These are phyloP conservation scores for Scaptomyza pallida DNA, from an alignment of 1,140 invertebrate genomes.

Conservation along the genomic window DNA sequence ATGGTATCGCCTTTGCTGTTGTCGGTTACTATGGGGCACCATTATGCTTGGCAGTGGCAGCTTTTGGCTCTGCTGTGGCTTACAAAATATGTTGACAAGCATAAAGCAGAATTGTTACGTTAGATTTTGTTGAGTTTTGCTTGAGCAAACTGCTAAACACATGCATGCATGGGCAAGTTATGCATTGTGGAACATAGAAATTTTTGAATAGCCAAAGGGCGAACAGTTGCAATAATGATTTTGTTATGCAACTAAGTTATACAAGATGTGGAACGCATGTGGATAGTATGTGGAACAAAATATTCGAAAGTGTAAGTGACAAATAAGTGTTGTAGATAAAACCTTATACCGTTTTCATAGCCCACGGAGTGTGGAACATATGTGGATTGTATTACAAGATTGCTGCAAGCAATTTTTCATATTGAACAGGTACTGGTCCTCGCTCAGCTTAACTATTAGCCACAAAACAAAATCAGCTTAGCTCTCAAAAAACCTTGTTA, in stretches of 20 bases:
- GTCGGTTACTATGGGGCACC: conserved; percentile 49
- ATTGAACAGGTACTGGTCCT: no score
- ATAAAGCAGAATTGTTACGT: conserved; percentile 66
- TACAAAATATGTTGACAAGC: conserved; percentile 78
- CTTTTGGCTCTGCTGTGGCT: conserved; percentile 43
- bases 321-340: no score
- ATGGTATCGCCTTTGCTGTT: conserved; percentile 64
- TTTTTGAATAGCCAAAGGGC: not conserved
- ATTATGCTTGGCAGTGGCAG: conserved; percentile 62
- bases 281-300: not conserved
- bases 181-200: conserved; percentile 7
- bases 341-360: no score
- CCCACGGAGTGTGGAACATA: not conserved
- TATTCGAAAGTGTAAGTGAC: no score
- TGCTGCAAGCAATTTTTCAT: no score
- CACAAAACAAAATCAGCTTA: conserved; percentile 19
- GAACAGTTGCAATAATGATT: not conserved
- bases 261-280: not conserved
- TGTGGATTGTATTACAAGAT: not conserved
- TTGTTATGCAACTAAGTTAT: not conserved
- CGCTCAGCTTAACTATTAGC: conserved; percentile 7
- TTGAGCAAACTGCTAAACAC: conserved; percentile 36
- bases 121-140: conserved; percentile 35
- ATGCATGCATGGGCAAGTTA: conserved; percentile 27
- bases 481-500: conserved; percentile 7